phyloP scores from a whole-genome alignment of 2,888 invertebrate genomes.

The Autographa pulchrina region DNA sequence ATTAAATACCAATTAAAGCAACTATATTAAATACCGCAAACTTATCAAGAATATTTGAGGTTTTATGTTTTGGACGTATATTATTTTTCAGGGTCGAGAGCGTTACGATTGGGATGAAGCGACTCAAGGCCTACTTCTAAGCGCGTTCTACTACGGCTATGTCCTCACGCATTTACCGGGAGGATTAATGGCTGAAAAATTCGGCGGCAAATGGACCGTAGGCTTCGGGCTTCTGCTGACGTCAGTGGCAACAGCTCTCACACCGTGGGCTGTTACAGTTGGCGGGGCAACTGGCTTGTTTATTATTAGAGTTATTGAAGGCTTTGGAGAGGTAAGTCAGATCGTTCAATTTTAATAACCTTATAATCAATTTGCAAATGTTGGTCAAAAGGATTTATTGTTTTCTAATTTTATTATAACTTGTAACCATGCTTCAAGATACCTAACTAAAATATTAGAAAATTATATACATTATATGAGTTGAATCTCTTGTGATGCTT shows the following conservation, averaged over 20 bases:
- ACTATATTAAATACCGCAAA: too few relatives aligned
- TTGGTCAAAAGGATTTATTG: too few relatives aligned
- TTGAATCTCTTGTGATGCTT: too few relatives aligned
- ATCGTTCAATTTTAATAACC: background rate
- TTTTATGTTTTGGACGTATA: too few relatives aligned
- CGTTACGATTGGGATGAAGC: conserved; percentile 92
- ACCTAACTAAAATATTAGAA: too few relatives aligned
- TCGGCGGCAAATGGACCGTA: conserved; percentile 95
- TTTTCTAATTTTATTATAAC: too few relatives aligned
- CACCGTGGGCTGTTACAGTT: conserved; percentile 91
- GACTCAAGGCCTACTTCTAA: conserved; percentile 93
- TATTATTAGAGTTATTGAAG: conserved; percentile 86
- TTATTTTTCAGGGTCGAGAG: conserved; percentile 70
- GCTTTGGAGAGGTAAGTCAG: conserved; percentile 90
- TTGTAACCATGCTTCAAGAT: background rate
- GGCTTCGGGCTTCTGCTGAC: conserved; percentile 94
- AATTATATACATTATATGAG: too few relatives aligned
- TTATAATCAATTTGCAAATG: too few relatives aligned
- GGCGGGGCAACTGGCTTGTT: conserved; percentile 89
- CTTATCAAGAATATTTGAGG: too few relatives aligned
- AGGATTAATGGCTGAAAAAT: conserved; percentile 93
- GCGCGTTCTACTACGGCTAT: conserved; percentile 96
- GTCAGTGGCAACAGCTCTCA: conserved; percentile 93
- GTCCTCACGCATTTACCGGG: conserved; percentile 95
- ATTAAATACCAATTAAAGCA: too few relatives aligned